These are phyloP conservation scores for Thecophora atra DNA, from an alignment of 2,888 invertebrate genomes.

Conservation along the genomic window DNA sequence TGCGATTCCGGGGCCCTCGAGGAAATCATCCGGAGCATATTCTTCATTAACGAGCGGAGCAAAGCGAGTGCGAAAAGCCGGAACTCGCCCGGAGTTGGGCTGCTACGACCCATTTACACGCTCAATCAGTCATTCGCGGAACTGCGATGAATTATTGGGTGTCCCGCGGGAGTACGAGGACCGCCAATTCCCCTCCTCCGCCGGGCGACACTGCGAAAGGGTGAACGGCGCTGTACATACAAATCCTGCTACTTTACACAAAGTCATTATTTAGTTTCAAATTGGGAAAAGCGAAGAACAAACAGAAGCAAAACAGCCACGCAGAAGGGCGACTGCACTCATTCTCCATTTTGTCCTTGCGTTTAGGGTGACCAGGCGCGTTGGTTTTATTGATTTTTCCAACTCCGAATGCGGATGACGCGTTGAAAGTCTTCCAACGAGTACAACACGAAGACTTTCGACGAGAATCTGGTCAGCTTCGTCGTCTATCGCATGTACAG, in stretches of 20 bases:
- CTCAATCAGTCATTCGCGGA: slow-evolving; percentile 33
- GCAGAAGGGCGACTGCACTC: slow-evolving; percentile 18
- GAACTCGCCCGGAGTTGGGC: background rate
- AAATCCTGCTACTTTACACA: slow-evolving; percentile 6
- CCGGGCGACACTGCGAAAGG: background rate
- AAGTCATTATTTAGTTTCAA: slow-evolving; percentile 23
- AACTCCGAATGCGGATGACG: background rate
- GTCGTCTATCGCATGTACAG: background rate
- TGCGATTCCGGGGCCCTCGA: slow-evolving; percentile 31
- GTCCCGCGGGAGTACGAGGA: slow-evolving; percentile 17
- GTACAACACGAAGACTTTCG: too few species aligned
- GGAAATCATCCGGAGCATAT: slow-evolving; percentile 27
- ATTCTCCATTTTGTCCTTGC: slow-evolving; percentile 37
- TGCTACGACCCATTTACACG: background rate
- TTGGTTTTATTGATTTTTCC: slow-evolving; percentile 3
- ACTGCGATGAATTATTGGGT: slow-evolving; percentile 18
- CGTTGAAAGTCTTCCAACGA: too few species aligned
- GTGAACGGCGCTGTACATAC: slow-evolving; percentile 2
- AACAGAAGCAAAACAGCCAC: background rate
- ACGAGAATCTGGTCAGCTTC: background rate
- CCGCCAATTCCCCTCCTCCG: slow-evolving; percentile 20
- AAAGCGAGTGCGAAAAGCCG: slow-evolving; percentile 4
- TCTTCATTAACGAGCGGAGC: slow-evolving; percentile 30
- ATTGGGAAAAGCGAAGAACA: slow-evolving; percentile 17
- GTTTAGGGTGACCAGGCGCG: background rate